A percentile compares a stretch with the other conserved stretches of the same genome.
These are phyloP conservation scores for Phalloptychus januarius DNA, from an alignment of 2,797 vertebrate species.

Conservation along the genomic window DNA sequence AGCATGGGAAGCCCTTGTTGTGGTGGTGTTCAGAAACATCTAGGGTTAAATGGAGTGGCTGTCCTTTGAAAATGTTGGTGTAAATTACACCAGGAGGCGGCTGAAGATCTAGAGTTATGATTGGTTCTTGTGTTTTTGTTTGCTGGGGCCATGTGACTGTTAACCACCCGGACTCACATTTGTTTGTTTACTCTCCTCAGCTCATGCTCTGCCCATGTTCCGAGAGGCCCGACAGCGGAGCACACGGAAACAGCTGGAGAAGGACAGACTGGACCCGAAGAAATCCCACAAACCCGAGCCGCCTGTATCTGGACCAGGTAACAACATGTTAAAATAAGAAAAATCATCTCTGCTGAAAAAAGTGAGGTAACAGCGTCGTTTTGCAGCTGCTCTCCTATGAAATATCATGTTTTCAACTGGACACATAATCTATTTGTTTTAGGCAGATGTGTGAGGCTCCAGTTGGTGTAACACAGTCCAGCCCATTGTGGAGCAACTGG, in stretches of 20 bases:
- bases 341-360: neutral
- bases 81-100: constrained; percentile 46
- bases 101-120: neutral
- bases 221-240: constrained; percentile 95
- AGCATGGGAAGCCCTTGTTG: constrained; percentile 67
- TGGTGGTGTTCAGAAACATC: constrained; percentile 72
- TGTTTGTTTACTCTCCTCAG: constrained; percentile 74
- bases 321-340: neutral
- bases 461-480: constrained; percentile 38
- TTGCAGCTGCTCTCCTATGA: constrained; percentile 23
- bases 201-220: constrained; percentile 98
- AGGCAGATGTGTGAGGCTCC: constrained; percentile 45
- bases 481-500: constrained; percentile 34
- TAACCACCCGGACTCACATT: constrained; percentile 49
- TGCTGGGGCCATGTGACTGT: constrained; percentile 38
- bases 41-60: constrained; percentile 62
- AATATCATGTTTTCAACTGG: constrained; percentile 20
- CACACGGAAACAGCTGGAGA: constrained; percentile 97
- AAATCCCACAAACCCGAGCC: constrained; percentile 98
- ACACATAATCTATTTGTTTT: constrained; percentile 22
- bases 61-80: constrained; percentile 62
- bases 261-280: constrained; percentile 92
- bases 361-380: constrained; percentile 1
- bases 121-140: constrained; percentile 20
- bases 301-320: constrained; percentile 97